A percentile compares a stretch with the other conserved stretches of the same genome.
These are phyloP conservation scores for Xerus inauris DNA, from an alignment of 2,113 vertebrate species.

Conservation along the genomic window DNA sequence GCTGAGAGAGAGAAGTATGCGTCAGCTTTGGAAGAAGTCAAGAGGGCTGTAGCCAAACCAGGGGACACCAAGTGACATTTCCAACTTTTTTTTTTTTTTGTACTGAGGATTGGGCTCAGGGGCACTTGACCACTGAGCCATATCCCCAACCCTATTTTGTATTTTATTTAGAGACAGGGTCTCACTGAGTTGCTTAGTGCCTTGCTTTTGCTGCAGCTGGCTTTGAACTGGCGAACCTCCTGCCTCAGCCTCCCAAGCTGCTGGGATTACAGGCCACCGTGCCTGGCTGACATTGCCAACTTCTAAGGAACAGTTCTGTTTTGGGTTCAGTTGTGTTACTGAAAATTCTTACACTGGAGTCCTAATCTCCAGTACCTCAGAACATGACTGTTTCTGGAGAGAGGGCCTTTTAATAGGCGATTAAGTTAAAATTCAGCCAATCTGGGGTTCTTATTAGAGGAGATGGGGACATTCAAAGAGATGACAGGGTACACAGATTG, in stretches of 20 bases:
- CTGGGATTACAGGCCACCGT: too few relatives aligned
- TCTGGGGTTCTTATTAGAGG: not conserved
- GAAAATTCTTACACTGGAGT: not conserved
- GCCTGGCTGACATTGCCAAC: not conserved
- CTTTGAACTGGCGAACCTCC: too few relatives aligned
- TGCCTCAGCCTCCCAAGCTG: too few relatives aligned
- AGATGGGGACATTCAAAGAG: not conserved
- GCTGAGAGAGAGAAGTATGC: not conserved
- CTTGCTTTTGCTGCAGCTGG: too few relatives aligned
- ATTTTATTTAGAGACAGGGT: too few relatives aligned
- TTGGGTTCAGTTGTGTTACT: not conserved
- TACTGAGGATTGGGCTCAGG: too few relatives aligned
- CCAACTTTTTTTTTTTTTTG: not conserved
- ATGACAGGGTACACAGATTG: not conserved
- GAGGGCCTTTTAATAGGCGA: not conserved
- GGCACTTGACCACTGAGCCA: too few relatives aligned
- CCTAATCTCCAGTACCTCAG: not conserved
- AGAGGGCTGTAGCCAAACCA: not conserved
- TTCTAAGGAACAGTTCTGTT: not conserved
- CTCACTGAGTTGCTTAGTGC: too few relatives aligned
- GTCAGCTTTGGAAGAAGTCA: not conserved
- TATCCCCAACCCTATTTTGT: too few relatives aligned
- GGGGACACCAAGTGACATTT: not conserved
- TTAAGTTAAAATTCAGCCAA: not conserved
- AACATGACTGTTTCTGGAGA: not conserved